Evolutionary conservation across 1,140 invertebrate species (phyloP), one percentile per base, ranked within the genome.

Genomic region (Arctopsyche grandis): DNA sequence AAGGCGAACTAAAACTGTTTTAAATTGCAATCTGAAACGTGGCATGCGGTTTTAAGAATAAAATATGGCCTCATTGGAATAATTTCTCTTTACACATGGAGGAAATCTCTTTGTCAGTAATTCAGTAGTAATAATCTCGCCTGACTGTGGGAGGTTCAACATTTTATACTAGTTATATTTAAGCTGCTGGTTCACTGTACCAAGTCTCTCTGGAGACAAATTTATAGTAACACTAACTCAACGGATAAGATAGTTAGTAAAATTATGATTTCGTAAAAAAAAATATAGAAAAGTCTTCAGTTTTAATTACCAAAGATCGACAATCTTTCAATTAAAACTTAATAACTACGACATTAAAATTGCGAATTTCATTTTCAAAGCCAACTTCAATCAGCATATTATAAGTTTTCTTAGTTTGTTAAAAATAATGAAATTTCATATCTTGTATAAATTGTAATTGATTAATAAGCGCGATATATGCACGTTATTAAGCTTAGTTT

Each of bases 81-180:
- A 66, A 66, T 66, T 66, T 24, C 24, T 22, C 63, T 66, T 66
- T 66, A 22, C 21, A 66, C 26, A 66, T 22, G 24, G 9, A 29
- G 21, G 21, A 66, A 14, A 66, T 66, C 63, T 66, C 63, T 66
- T 66, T 66, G 26, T 22, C 63, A 22, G 63, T 26, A 66, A 66
- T 66, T 66, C 63, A 12, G 3, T 21, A 52, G 22, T 66, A 66
- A 66, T 66, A 66, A 66, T 66, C 24, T 22, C 63, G 9, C 24
- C 5, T 0, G 63, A 22, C 63, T 66, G 21, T 9, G 24, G 26
- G 63, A 26, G 22, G 63, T 66, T 52, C 12, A 52, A 66, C 63
- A 12, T 66, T 66, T 66, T 66, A n/a, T 22, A 60, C 14, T 60
- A 19, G n/a, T 60, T 21, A 21, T n/a, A n/a, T 60, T 60, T 5